These are phyloP conservation scores for Meloidogyne floridensis DNA, from an alignment of 1,140 invertebrate genomes.

Conservation along the genomic window DNA sequence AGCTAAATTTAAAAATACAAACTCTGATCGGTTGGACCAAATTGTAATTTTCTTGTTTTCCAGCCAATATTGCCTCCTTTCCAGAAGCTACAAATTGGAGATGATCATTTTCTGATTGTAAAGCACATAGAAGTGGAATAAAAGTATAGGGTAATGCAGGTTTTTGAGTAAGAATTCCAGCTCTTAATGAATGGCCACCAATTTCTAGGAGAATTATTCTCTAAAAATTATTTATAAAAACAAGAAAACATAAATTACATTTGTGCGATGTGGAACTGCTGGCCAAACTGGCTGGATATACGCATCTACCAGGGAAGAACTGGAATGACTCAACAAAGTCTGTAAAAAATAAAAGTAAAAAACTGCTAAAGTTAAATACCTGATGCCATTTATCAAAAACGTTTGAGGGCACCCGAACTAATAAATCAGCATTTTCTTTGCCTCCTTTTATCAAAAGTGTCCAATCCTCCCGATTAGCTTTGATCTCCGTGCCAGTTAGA, in stretches of 20 bases:
- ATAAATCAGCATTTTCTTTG: slow-evolving; percentile 59
- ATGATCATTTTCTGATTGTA: slow-evolving; percentile 58
- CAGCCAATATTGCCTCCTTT: background rate
- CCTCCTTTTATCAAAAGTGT: slow-evolving; percentile 55
- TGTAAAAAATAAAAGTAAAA: background rate
- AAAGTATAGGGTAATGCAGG: slow-evolving; percentile 71
- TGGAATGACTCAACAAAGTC: slow-evolving; percentile 70
- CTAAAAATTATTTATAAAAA: slow-evolving; percentile 47
- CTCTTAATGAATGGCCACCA: slow-evolving; percentile 71
- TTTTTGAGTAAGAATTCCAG: slow-evolving; percentile 71
- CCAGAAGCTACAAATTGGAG: slow-evolving; percentile 67
- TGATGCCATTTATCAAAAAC: slow-evolving; percentile 68
- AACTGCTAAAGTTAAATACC: slow-evolving; percentile 42
- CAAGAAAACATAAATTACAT: slow-evolving; percentile 60
- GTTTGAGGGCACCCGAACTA: slow-evolving; percentile 57
- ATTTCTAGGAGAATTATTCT: slow-evolving; percentile 71
- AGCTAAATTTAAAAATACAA: background rate
- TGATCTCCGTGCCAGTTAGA: slow-evolving; percentile 59
- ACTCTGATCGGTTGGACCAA: slow-evolving; percentile 13
- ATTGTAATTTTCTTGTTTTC: slow-evolving; percentile 7
- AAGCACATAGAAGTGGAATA: slow-evolving; percentile 71
- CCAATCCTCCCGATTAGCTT: slow-evolving; percentile 57
- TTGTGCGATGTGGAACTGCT: slow-evolving; percentile 65
- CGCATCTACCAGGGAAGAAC: slow-evolving; percentile 69
- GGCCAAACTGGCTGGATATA: slow-evolving; percentile 69